Base-by-base conservation (phyloP, 1,140 invertebrate species). In the Drosophila micromelanica region DNA sequence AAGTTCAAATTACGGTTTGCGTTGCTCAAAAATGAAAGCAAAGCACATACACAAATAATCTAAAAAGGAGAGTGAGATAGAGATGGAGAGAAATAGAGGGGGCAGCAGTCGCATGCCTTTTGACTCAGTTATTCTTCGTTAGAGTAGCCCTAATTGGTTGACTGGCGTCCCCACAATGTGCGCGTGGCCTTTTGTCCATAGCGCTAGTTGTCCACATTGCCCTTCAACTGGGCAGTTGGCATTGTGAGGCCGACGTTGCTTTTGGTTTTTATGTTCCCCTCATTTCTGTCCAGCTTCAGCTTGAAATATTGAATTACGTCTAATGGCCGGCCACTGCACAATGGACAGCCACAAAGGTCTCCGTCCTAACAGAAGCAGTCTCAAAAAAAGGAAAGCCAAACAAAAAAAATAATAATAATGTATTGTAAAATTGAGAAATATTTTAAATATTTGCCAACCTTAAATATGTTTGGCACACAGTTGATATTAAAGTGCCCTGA, bases 291-390 rank as follows among this genome's bases (percentile, higher is more conserved):
- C 48, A 54, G 46, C 56, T 71, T 87, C 61, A 87, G 80, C n/a
- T n/a, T 78, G 43, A 82, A 86, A 86, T 86, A 86, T 86, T 87
- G 82, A 87, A 86, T 86, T 87, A 86, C 82, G 45, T 56, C 78
- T 86, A 86, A 86, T 86, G 82, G 82, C 52, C 71, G 70, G 65
- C 48, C 46, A 46, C 35, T 59, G 64, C 43, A 80, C 63, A 74
- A 79, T 67, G 74, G 64, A 48, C 46, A 42, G 52, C 67, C 67
- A 65, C 62, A 75, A 86, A 75, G 70, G 27, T 52, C 56, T 9
- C 54, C 32, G 45, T 70, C 68, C 68, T 68, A 80, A 56, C 60
- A 64, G 67, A 51, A 23, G 13, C 40, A 57, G 52, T 17, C 38
- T 11, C 35, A 48, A 49, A 12, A 37, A 64, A 61, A 30, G 20